A percentile compares a stretch with the other conserved stretches of the same genome.
Conservation (phyloP, 2,113 vertebrate genomes). For the Psammodynastes pulverulentus region DNA sequence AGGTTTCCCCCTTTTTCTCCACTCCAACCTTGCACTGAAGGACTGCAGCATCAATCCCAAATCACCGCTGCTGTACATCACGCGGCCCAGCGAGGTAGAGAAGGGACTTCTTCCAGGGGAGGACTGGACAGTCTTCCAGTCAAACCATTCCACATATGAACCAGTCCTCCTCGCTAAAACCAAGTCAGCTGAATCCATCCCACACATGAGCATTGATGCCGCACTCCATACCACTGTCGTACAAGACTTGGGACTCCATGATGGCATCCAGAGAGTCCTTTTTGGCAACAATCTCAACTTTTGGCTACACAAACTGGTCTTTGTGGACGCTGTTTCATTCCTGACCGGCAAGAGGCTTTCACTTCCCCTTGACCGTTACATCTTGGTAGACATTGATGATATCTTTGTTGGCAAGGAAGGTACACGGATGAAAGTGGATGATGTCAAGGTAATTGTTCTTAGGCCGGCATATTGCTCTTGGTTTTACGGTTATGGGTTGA, state of each 20-base stretch:
- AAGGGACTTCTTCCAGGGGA: constrained; percentile 90
- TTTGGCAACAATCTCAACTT: constrained; percentile 96
- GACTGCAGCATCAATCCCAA: constrained; percentile 95
- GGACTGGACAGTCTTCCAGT: constrained; percentile 98
- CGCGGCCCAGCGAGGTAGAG: constrained; percentile 85
- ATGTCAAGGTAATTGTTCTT: constrained; percentile 82
- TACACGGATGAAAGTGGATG: constrained; percentile 94
- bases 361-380: constrained; percentile 87
- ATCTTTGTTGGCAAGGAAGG: constrained; percentile 98
- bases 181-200: constrained; percentile 85
- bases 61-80: constrained; percentile 92
- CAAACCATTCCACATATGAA: constrained; percentile 95
- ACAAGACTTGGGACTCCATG: constrained; percentile 94
- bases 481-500: not conserved
- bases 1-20: constrained; percentile 95
- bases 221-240: constrained; percentile 91
- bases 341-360: constrained; percentile 92
- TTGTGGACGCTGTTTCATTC: constrained; percentile 92
- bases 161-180: constrained; percentile 93
- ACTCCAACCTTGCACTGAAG: constrained; percentile 93
- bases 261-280: constrained; percentile 93
- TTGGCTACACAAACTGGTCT: constrained; percentile 96
- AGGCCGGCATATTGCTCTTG: not conserved
- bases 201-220: constrained; percentile 80
- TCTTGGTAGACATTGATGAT: constrained; percentile 94